Percentiles rank a stretch among this genome's conserved stretches.
These are phyloP conservation scores for Eurytoma adleriae DNA, from an alignment of 2,888 invertebrate genomes.

Conservation along the genomic window DNA sequence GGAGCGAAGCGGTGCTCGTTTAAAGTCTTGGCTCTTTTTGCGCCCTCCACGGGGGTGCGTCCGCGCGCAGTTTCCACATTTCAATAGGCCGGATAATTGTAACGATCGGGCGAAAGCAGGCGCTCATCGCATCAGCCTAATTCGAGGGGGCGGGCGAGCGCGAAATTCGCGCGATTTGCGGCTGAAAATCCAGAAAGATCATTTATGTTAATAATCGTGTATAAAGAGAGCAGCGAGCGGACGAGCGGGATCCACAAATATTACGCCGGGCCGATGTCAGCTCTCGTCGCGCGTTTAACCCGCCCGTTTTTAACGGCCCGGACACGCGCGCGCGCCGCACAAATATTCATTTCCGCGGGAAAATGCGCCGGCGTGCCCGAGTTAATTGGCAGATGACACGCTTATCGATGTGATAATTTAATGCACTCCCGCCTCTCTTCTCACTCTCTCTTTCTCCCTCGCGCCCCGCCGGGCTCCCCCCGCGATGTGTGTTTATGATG, in stretches of 20 bases:
- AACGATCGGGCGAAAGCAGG: slow-evolving; percentile 4
- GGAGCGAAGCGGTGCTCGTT: background rate
- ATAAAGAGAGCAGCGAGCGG: slow-evolving; percentile 18
- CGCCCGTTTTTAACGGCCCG: slow-evolving; percentile 33
- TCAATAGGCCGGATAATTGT: slow-evolving; percentile 29
- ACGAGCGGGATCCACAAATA: slow-evolving; percentile 41
- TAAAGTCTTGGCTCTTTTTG: background rate
- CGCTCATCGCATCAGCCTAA: slow-evolving; percentile 10
- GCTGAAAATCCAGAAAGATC: slow-evolving; percentile 38
- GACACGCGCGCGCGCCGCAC: slow-evolving; percentile 34
- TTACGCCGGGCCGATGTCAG: background rate
- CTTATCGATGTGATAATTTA: slow-evolving; percentile 69
- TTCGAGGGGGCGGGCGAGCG: background rate
- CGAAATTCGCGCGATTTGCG: slow-evolving; percentile 21
- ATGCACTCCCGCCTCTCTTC: slow-evolving; percentile 55
- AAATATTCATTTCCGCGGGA: slow-evolving; percentile 66
- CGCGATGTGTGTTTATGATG: background rate
- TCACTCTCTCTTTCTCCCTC: too few relatives aligned
- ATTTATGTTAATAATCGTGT: slow-evolving; percentile 48
- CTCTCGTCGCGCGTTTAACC: slow-evolving; percentile 40
- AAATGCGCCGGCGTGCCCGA: slow-evolving; percentile 59
- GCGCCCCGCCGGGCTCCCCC: background rate
- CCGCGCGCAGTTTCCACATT: slow-evolving; percentile 25
- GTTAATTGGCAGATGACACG: slow-evolving; percentile 71
- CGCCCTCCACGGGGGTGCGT: background rate